Evolutionary conservation across 2,888 invertebrate species (phyloP), one percentile per base, ranked within the genome.

Genomic region (Teleiodes luculella): DNA sequence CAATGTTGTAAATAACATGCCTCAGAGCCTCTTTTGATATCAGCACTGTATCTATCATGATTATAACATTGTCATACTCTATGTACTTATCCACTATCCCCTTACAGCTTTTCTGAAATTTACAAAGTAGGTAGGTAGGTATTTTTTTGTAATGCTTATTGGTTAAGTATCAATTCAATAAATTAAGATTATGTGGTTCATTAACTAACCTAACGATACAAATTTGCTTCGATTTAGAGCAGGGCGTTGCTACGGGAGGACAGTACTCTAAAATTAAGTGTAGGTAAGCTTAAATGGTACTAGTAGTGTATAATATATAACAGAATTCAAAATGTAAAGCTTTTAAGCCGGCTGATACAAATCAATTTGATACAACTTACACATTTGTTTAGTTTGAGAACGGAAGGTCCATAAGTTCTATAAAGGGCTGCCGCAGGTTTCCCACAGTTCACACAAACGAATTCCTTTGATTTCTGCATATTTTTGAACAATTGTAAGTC

Each of bases 61-160:
- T 93, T 61, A 97, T 94, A 0, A 96, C 94, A n/a, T 94, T 92
- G 72, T 98, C 98, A 78, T 95, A 97, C 82, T 98, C 97, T 57
- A 97, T 93, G 73, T 97, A 98, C 76, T 96, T 96, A 78, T 98
- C 98, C 0, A 96, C 95, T 11, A 94, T 79, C 43, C 92, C 87
- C 47, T 92, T 92, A 74, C 98, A 98, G 59, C 91, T 90, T 8
- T 91, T 92, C 97, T 97, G 73, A 83, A 87, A 82, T 28, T 31
- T 14, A 13, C 3, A 36, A 14, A n/a, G 2, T 13, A n/a, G n/a
- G n/a, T n/a, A n/a, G n/a, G n/a, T n/a, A n/a, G n/a, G n/a, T n/a
- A n/a, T n/a, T n/a, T n/a, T n/a, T n/a, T n/a, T n/a, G n/a, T n/a
- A n/a, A n/a, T n/a, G n/a, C n/a, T n/a, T n/a, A n/a, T n/a, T n/a